Evolutionary conservation across 2,797 vertebrate genomes (phyloP).

Genomic region (Hoplostethus atlanticus): DNA sequence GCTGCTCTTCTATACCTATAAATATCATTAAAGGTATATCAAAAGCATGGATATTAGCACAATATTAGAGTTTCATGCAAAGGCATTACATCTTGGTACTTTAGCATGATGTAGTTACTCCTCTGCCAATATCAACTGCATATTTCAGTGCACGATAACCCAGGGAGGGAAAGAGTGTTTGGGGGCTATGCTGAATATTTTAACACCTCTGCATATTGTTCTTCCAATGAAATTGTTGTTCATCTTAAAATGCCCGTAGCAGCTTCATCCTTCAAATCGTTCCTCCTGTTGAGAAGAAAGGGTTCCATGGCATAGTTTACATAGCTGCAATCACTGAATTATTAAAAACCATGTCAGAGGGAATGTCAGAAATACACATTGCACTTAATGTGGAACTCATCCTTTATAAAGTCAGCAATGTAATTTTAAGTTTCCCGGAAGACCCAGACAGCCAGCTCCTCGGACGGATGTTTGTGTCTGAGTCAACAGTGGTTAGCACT

Average conservation of each 20-base stretch:
- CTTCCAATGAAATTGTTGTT: constrained; percentile 73
- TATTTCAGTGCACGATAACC: constrained; percentile 76
- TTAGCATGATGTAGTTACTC: constrained; percentile 27
- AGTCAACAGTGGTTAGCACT: constrained; percentile 16
- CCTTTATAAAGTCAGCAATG: constrained; percentile 43
- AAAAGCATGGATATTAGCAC: constrained; percentile 32
- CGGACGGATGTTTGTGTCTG: constrained; percentile 38
- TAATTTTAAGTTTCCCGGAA: constrained; percentile 50
- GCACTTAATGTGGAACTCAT: constrained; percentile 19
- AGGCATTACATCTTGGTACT: constrained; percentile 30
- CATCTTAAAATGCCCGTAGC: constrained; percentile 71
- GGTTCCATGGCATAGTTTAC: constrained; percentile 64
- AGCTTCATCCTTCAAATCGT: constrained; percentile 70
- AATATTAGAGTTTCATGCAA: constrained; percentile 48
- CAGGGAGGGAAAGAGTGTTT: constrained; percentile 63
- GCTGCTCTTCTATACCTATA: background rate
- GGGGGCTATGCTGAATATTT: constrained; percentile 80
- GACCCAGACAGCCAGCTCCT: constrained; percentile 32
- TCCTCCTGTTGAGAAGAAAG: constrained; percentile 59
- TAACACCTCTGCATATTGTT: constrained; percentile 81
- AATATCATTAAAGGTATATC: constrained; percentile 28
- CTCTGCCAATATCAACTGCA: constrained; percentile 60
- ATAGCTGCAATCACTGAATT: constrained; percentile 70
- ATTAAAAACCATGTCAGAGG: constrained; percentile 66
- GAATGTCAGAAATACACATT: constrained; percentile 50